phyloP scores from a whole-genome alignment of 2,113 vertebrate species.

The Sakesphorus luctuosus region DNA sequence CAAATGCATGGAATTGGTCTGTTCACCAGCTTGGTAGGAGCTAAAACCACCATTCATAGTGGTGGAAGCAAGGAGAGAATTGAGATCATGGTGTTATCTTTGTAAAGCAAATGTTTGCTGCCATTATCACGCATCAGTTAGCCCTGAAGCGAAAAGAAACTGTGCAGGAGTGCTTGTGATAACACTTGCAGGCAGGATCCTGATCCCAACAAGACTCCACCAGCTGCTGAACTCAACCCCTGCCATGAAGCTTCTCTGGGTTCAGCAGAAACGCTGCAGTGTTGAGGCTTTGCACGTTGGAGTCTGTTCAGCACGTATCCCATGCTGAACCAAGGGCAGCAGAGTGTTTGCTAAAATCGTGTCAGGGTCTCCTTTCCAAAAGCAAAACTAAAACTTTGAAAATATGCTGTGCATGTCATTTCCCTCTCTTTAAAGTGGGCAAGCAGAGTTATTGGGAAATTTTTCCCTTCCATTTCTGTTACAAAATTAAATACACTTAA shows the following conservation, averaged over 20 bases:
- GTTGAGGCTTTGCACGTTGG: accelerated
- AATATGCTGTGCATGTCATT: not conserved
- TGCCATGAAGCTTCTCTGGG: not conserved
- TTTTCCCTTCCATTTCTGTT: not conserved
- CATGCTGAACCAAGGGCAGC: not conserved
- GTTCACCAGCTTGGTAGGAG: not conserved
- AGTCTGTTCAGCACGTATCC: accelerated
- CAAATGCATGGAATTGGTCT: not conserved
- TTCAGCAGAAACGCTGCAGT: not conserved
- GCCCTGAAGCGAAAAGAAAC: conserved; percentile 8
- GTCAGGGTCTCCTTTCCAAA: not conserved
- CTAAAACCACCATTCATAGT: not conserved
- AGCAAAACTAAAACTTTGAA: not conserved
- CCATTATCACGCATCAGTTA: not conserved
- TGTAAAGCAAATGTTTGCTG: not conserved
- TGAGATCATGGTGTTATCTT: not conserved
- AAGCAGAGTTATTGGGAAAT: not conserved
- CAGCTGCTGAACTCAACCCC: not conserved
- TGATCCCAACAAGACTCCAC: not conserved
- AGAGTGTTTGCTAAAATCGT: not conserved
- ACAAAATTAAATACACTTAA: not conserved
- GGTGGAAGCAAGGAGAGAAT: not conserved
- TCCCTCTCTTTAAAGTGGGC: not conserved
- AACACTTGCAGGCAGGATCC: conserved; percentile 1
- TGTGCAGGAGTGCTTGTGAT: not conserved